Evolutionary conservation across 2,888 invertebrate species (phyloP), one percentile per base, ranked within the genome.

Genomic region (Unio pictorum): DNA sequence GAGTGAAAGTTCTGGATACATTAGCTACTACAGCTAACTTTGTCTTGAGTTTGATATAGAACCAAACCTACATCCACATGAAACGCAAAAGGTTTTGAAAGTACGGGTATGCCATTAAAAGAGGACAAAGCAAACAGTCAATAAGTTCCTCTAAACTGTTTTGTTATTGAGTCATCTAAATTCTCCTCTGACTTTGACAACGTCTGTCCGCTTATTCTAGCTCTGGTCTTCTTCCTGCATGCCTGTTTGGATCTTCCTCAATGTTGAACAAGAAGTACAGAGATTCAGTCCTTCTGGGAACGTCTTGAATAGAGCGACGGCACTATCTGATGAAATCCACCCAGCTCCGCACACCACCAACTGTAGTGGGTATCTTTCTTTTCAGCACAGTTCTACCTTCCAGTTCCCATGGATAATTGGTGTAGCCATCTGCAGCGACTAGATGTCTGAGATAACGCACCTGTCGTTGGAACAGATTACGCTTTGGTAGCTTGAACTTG

Each of bases 401-500:
- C 15, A 67, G 28, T 55, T 78, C 74, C 7, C 28, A 57, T 28
- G 69, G 68, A 61, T 77, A 72, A 15, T 69, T 62, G 11, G 67
- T 30, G n/a, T 69, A 62, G 1, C 78, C 76, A 17, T 74, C 58
- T 26, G 72, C 71, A 11, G 74, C 69, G 30, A 77, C 62, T 34
- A 72, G 23, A 34, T 77, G 74, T 1, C 80, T 79, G 1, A 80
- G 64, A 56, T 71, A 79, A 11, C 63, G 55, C 3, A 74, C 76
- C 30, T 74, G 66, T 17, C 54, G 2, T 20, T 67, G 54, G 60
- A 76, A 77, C 17, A 79, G 62, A 15, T 55, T 55, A 64, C 72
- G 74, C 45, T 78, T 80, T 1, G 26, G 26, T 1, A 70, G 72
- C 55, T 77, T 73, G 1, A 81, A 64, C 60, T 79, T 81, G 11